Base-by-base conservation (phyloP, 2,888 invertebrate species). In the Temnothorax ravouxi region DNA sequence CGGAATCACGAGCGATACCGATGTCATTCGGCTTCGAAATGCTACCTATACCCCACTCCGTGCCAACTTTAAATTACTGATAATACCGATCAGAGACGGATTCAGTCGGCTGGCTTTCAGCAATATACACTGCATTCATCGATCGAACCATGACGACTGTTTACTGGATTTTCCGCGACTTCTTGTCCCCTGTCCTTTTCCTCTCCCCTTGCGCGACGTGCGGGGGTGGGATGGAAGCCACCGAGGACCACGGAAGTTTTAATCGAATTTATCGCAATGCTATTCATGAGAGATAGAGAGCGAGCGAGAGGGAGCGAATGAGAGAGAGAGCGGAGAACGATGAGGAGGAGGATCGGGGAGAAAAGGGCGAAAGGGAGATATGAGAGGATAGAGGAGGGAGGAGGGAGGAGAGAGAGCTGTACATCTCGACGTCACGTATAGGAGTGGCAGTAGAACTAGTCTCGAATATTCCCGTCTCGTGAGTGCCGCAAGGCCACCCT, bases 261-360 rank as follows among this genome's bases (percentile, higher is more conserved):
- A 94, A 94, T 94, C 93, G 94, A 94, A 94, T 94, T 94, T 94
- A 94, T 94, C 94, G 93, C 93, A 94, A 94, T 93, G 93, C 93
- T 94, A 94, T 94, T 94, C 94, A 94, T 94, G 94, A 93, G 94
- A 93, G 84, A 76, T 75, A 76, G 79, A 71, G 79, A 79, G 79
- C 59, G 47, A 79, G 79, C 18, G 71, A 71, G 83, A 84, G 71
- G 50, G 18, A 67, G 52, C 15, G 76, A 82, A 54, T 47, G 74
- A 52, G 64, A 84, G 52, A 50, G 82, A 86, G 83, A 85, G 38
- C 71, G 76, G 41, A 25, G 38, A 41, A 66, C 25, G 41, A n/a
- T n/a, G 71, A 59, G 34, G 34, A 34, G 81, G 81, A 54, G 82
- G 77, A 62, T 67, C 72, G 80, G 67, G 52, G 54, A 47, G 81